Base-by-base conservation (phyloP, 2,797 vertebrate genomes). In the Acrossocheilus fasciatus region DNA sequence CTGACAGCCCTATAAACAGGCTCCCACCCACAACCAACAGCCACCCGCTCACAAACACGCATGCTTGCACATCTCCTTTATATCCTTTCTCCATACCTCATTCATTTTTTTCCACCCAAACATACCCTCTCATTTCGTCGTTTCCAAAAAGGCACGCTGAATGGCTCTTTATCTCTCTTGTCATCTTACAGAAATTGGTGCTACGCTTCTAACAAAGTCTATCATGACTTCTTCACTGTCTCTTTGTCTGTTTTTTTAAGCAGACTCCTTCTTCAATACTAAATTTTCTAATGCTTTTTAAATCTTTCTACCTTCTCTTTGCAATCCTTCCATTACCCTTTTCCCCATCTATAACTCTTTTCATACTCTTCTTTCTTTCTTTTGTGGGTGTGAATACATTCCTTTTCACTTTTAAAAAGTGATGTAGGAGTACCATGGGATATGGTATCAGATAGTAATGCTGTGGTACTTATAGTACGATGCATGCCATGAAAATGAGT, bases 141-240 rank as follows among this genome's bases (percentile, higher is more conserved):
- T 64, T 86, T 81, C 39, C 79, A 85, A 79, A 88, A 47, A 81
- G 59, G 4, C 72, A 54, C 4, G 36, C 50, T 76, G 57, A 82
- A 83, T 62, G 57, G 26, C 30, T 72, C 69, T 79, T 80, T 77
- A 64, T 81, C 50, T 26, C 81, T 62, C 41, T 88, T 82, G 87
- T 90, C 90, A 50, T 91, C 86, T 91, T 89, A 83, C 84, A 79
- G 45, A 88, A 86, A 52, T 89, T 90, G 91, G 57, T 81, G 76
- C 85, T 82, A 83, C 84, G 82, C 85, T 66, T 86, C 23, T 57
- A 45, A 73, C 41, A 79, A 85, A 79, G 47, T 80, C 82, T 57
- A 73, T 73, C 47, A 88, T 91, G 90, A 92, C 85, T 88, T 90
- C 81, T 80, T 91, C 83, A 30, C 74, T 76, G 43, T 41, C 62